A percentile compares a stretch with the other conserved stretches of the same genome.
phyloP scores from a whole-genome alignment of 1,140 invertebrate genomes.

The Nebria ingens region DNA sequence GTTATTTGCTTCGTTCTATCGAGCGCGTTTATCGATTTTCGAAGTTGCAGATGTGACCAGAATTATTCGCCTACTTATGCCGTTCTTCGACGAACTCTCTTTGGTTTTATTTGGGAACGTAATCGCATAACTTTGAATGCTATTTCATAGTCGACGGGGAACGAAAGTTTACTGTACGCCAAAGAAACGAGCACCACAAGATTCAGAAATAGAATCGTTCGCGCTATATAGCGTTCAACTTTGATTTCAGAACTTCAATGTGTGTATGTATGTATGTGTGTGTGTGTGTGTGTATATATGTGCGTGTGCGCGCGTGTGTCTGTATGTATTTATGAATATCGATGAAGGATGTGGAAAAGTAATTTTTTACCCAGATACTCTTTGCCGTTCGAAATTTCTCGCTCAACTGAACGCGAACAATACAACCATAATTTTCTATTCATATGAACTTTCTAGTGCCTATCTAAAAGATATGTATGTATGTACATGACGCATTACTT shows the following conservation, averaged over 20 bases:
- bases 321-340: conserved; percentile 8
- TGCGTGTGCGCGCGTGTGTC: too few relatives aligned
- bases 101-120: neutral
- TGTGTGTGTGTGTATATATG: too few relatives aligned
- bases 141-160: conserved; percentile 6
- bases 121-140: conserved; percentile 9
- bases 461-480: too few relatives aligned
- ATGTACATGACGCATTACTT: too few relatives aligned
- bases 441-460: too few relatives aligned
- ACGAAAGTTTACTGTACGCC: neutral
- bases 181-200: neutral
- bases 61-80: conserved; percentile 9
- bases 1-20: neutral
- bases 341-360: neutral
- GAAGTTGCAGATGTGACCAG: conserved; percentile 6
- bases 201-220: conserved; percentile 3
- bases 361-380: too few relatives aligned
- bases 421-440: too few relatives aligned
- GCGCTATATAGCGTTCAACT: neutral
- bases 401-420: too few relatives aligned
- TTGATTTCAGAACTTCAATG: conserved; percentile 8
- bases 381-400: too few relatives aligned
- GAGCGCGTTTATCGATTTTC: conserved; percentile 4
- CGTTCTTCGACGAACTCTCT: neutral
- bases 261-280: too few relatives aligned